Evolutionary conservation across 2,113 vertebrate genomes (phyloP).

Genomic region (Fulmarus glacialis): DNA sequence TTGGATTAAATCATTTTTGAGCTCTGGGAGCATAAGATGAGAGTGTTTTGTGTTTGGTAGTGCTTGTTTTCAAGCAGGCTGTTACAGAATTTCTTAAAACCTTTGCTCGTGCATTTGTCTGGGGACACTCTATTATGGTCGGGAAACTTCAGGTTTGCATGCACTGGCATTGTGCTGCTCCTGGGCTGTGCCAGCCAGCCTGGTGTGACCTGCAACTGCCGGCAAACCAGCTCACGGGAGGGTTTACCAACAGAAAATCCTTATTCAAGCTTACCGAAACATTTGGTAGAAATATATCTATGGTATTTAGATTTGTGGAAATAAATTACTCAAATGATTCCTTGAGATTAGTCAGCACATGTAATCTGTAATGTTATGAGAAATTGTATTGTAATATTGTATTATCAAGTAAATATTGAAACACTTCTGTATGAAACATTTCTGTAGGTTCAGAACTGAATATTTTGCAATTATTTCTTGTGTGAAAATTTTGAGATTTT

Average conservation of each 20-base stretch:
- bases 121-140: not conserved
- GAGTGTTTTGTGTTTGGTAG: not conserved
- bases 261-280: not conserved
- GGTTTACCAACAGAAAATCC: not conserved
- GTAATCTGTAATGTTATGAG: not conserved
- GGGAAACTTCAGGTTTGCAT: not conserved
- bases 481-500: not conserved
- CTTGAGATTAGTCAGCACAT: not conserved
- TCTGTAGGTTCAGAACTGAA: not conserved
- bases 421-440: not conserved
- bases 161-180: not conserved
- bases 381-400: not conserved
- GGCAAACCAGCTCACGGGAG: not conserved
- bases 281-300: not conserved
- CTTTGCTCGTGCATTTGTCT: not conserved
- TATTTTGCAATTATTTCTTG: not conserved
- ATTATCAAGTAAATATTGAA: not conserved
- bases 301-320: not conserved
- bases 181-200: not conserved
- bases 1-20: not conserved
- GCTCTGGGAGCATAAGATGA: not conserved
- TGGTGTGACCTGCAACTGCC: not conserved
- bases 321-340: not conserved
- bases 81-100: not conserved
- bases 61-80: not conserved